Base-by-base conservation (phyloP, 2,113 vertebrate genomes). In the Ochotona princeps region DNA sequence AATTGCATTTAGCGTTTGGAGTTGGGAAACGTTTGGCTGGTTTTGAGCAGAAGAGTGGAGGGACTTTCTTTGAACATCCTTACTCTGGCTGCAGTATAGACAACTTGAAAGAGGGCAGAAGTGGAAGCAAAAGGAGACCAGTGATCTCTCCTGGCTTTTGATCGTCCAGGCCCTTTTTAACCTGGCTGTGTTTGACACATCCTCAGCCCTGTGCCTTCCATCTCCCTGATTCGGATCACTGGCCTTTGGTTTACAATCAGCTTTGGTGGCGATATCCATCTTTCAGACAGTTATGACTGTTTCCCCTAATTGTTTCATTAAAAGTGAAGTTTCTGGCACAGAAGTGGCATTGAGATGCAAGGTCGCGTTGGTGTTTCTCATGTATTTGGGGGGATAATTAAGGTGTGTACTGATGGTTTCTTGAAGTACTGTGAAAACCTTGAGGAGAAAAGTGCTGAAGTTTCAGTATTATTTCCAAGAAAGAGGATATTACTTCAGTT, bases 181-280 rank as follows among this genome's bases (percentile, higher is more conserved):
- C 44, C 18, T 70, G 44, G 15, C n/a, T 83, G 28, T 88, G 30
- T 79, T 92, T 75, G 70, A 23, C 70, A 79, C 65, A n/a, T 94
- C 82, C 87, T 86, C 15, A 84, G 7, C 54, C 49, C 83, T 60
- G 15, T 9, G 38, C 91, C 66, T 94, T 76, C 23, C 13, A 72
- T 79, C 28, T 76, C 17, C 73, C 51, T 83, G 69, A 75, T 80
- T 93, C 18, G 49, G n/a, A 76, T 81, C 81, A 20, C 30, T 23
- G 66, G 61, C 66, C 26, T 91, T 69, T 81, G 18, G 78, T 93
- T 91, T 94, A 81, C 72, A 93, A 3, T 13, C 38, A 60, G 66
- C 83, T 93, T 92, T 90, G 72, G 66, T 30, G 28, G 3, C 66
- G 66, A 25, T 83, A 11, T 91, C 2, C 26, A 30, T 87, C 30